Conservation (phyloP, 2,888 invertebrate genomes). For the Eupithecia centaureata region DNA sequence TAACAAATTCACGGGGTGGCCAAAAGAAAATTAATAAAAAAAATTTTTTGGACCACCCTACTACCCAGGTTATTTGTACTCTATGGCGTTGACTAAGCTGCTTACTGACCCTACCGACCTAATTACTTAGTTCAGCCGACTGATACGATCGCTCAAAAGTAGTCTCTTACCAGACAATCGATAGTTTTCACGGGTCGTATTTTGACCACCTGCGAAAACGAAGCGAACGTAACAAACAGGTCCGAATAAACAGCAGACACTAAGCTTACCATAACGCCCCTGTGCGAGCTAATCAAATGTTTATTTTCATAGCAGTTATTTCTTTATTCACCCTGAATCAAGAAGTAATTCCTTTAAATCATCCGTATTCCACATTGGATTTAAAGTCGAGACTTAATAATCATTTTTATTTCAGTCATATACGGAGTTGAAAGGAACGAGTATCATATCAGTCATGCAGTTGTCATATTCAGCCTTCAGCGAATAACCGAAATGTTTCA, state of each 20-base stretch:
- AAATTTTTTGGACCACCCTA: too few relatives aligned
- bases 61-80: too few relatives aligned
- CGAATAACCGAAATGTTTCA: conserved; percentile 6
- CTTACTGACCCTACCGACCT: too few relatives aligned
- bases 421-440: neutral
- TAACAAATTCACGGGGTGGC: too few relatives aligned
- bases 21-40: too few relatives aligned
- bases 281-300: neutral
- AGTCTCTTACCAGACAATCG: too few relatives aligned
- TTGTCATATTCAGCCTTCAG: conserved; percentile 24
- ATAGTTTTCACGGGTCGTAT: too few relatives aligned
- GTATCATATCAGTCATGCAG: conserved; percentile 7
- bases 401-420: neutral
- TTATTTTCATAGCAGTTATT: neutral
- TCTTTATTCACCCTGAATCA: neutral
- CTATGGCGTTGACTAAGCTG: too few relatives aligned
- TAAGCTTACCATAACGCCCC: neutral
- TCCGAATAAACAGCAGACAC: neutral
- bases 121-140: too few relatives aligned
- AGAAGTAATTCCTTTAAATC: neutral
- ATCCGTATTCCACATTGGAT: neutral
- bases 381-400: neutral
- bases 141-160: too few relatives aligned
- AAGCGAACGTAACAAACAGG: neutral
- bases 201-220: too few relatives aligned